Evolutionary conservation across 2,888 invertebrate species (phyloP), one percentile per base, ranked within the genome.

Genomic region (Synanthedon formicaeformis): DNA sequence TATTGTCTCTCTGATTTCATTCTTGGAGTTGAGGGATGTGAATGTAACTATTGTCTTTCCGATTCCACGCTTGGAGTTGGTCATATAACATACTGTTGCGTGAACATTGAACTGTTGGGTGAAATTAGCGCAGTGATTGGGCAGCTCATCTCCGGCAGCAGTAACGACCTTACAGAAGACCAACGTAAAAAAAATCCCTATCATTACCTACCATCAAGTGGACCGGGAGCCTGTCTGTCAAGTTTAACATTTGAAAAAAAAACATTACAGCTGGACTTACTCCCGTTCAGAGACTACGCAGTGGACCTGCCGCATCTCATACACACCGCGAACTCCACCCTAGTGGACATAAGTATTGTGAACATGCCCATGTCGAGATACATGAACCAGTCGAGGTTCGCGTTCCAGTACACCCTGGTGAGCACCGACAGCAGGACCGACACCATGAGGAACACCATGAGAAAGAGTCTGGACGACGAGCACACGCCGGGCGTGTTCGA

Each of bases 401-500:
- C 91, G 8, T 60, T 92, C 1, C 90, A 90, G 60, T 62, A 91
- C 55, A 64, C 89, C 3, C 62, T 92, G 13, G 79, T 89, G 41
- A 89, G 89, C 58, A 80, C 78, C 0, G 89, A 89, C 55, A 54
- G 69, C n/a, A 60, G 60, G 0, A 64, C 67, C 1, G 73, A 77
- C n/a, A 67, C 71, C 1, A 81, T 91, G 75, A 64, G 60, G 6
- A 67, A 85, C 4, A 72, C 71, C 13, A 73, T 80, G 57, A 79
- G 87, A 57, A 89, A 89, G 69, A 91, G 90, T 54, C 67, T 93
- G 54, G 92, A 93, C 63, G 93, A 93, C 65, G 93, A 93, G 66
- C 91, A 92, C 60, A 90, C 92, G n/a, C 93, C 93, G 0, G 93
- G 93, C 1, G 90, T 93, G 51, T 93, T 93, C 67, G 89, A 90